Base-by-base conservation (phyloP, 2,888 invertebrate genomes). In the Heliconius charithonia region DNA sequence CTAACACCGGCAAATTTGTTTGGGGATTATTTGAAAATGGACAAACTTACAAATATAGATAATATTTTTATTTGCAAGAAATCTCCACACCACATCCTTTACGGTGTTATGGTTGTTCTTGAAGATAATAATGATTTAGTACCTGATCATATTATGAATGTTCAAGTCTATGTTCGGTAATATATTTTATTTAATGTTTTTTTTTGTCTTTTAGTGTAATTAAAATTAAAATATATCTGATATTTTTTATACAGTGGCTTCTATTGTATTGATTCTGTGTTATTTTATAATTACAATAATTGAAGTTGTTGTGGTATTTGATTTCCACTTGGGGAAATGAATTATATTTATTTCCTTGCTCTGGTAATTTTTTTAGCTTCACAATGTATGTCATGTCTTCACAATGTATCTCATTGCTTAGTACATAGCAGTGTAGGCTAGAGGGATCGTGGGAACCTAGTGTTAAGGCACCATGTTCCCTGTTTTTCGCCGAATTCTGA, bases 151-250 rank as follows among this genome's bases (percentile, higher is more conserved):
- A 80, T 80, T 22, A 80, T 83, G 51, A 79, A 80, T 22, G 65
- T 91, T 56, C 81, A 88, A 70, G 86, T 92, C 12, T 87, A 90
- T 79, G 87, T 91, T 82, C 91, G 93, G 94, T 94, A 86, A 81
- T 78, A 72, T 63, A 51, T 74, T 19, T 41, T 41, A 32, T 67
- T 65, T 0, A 25, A 19, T 37, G 3, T 80, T 27, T 76, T 25
- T 13, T 62, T 9, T 62, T n/a, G n/a, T 4, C 62, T 25, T 62
- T 62, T 27, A 27, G 25, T 19, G 0, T 22, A 19, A 19, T 22
- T 51, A 22, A 51, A 19, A 19, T 22, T 51, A 22, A 51, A 51
- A 51, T 51, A 3, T 51, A 51, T 51, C 0, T 22, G 22, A 51
- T 51, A 51, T 51, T 51, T 51, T 51, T 3, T 22, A 51, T 51